These are phyloP conservation scores for Zygaena filipendulae DNA, from an alignment of 2,888 invertebrate genomes.

Conservation along the genomic window DNA sequence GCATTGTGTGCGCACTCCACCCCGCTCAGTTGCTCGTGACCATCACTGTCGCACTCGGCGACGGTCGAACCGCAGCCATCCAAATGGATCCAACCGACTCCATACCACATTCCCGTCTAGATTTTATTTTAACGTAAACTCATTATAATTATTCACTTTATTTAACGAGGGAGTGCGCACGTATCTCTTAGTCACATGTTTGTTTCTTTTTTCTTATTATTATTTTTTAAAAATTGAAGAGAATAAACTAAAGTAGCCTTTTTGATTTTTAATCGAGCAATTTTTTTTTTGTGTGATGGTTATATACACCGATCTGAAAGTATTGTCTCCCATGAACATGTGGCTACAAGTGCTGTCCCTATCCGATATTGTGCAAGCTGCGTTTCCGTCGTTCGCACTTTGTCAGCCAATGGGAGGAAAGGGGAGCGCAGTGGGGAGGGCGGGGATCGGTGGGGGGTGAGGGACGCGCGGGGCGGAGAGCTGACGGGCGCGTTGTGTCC, in stretches of 20 bases:
- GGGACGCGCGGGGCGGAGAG: not conserved
- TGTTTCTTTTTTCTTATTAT: conserved; percentile 37
- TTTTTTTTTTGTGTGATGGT: no score
- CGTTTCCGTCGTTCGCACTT: conserved; percentile 47
- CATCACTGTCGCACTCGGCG: no score
- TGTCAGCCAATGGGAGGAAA: conserved; percentile 34
- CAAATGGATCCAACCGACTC: no score
- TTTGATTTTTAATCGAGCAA: no score
- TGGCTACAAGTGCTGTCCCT: conserved; percentile 54
- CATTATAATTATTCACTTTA: no score
- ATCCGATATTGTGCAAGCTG: conserved; percentile 30
- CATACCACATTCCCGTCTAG: no score
- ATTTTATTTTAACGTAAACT: no score
- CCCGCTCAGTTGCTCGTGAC: no score
- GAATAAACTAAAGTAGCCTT: no score
- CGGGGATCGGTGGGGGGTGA: not conserved
- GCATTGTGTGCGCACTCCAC: conserved; percentile 49
- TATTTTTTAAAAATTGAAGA: no score
- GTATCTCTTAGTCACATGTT: conserved; percentile 64
- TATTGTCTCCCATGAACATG: conserved; percentile 54
- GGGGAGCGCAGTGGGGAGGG: conserved; percentile 40
- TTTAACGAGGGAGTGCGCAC: conserved; percentile 63
- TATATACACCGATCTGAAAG: conserved; percentile 6
- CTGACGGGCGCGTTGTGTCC: conserved; percentile 14
- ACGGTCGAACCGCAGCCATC: no score